phyloP scores from a whole-genome alignment of 2,797 vertebrate species.

The Takifugu ocellatus region DNA sequence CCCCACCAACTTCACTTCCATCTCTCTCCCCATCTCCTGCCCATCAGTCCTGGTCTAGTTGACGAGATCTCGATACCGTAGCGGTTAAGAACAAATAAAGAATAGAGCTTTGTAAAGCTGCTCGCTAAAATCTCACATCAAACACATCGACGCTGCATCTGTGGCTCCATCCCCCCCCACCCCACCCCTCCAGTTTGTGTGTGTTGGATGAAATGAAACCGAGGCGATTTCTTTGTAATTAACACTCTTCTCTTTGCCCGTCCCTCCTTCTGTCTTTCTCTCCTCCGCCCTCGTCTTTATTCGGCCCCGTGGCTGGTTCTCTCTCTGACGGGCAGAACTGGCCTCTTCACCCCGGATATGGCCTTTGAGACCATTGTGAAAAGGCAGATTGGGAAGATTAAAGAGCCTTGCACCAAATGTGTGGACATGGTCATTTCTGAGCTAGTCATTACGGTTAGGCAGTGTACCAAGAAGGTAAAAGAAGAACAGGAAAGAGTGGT shows the following conservation, averaged over 20 bases:
- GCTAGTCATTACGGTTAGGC: slow-evolving; percentile 99
- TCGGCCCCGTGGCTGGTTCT: slow-evolving; percentile 56
- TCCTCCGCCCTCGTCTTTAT: slow-evolving; percentile 27
- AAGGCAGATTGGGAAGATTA: slow-evolving; percentile 99
- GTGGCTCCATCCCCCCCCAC: neutral
- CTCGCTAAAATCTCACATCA: neutral
- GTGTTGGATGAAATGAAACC: slow-evolving; percentile 8
- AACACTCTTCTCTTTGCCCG: slow-evolving; percentile 72
- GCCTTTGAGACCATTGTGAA: slow-evolving; percentile 99
- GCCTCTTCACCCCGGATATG: slow-evolving; percentile 99
- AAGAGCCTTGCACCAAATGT: slow-evolving; percentile 99
- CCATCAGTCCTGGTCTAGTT: slow-evolving; percentile 30
- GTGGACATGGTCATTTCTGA: slow-evolving; percentile 99
- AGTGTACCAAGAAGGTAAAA: slow-evolving; percentile 99
- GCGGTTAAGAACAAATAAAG: too few relatives aligned
- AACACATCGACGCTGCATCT: too few relatives aligned
- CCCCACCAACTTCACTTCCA: slow-evolving; percentile 1
- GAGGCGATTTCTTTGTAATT: slow-evolving; percentile 51
- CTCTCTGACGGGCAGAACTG: slow-evolving; percentile 88
- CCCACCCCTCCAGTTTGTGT: slow-evolving; percentile 9
- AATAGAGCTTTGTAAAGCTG: too few relatives aligned
- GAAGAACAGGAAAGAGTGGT: slow-evolving; percentile 25
- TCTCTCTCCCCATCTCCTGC: slow-evolving; percentile 20
- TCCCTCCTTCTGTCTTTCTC: slow-evolving; percentile 44
- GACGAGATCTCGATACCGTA: slow-evolving; percentile 8